Evolutionary conservation across 2,797 vertebrate species (phyloP).

Genomic region (Sparus aurata): DNA sequence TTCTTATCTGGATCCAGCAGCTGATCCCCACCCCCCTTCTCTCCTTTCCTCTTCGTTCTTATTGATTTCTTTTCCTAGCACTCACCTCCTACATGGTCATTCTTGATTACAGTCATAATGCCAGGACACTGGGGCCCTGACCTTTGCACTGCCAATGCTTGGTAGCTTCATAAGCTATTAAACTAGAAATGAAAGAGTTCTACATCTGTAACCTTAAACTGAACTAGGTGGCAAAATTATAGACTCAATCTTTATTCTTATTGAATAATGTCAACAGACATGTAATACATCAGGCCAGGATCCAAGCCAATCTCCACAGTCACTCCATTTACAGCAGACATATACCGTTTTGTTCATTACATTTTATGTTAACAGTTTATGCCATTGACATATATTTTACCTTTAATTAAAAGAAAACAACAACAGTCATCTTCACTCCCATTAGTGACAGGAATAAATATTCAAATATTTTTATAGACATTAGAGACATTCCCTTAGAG

Average conservation of each 20-base stretch:
- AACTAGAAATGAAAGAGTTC: not conserved
- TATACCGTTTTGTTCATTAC: no score
- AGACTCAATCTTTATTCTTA: not conserved
- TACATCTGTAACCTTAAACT: not conserved
- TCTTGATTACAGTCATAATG: constrained; percentile 10
- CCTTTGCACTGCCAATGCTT: constrained; percentile 13
- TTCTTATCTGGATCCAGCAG: constrained; percentile 1
- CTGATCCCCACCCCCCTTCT: not conserved
- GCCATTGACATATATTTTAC: no score
- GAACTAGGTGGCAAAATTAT: not conserved
- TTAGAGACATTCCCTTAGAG: no score
- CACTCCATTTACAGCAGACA: no score
- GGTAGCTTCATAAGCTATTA: not conserved
- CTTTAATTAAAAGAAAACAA: no score
- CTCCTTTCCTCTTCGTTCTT: constrained; percentile 23
- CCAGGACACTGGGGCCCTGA: constrained; percentile 21
- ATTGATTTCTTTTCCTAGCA: constrained; percentile 43
- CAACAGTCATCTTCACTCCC: no score
- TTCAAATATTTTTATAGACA: no score
- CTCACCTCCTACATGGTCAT: constrained; percentile 23
- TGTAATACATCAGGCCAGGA: no score
- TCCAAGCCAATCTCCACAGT: no score
- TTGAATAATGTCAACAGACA: not conserved
- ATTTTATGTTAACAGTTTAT: no score
- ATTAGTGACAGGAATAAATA: no score